Evolutionary conservation across 53 echinoderm and acorn worm genomes (phyloP), one percentile per base, ranked within the genome.

Genomic region (Astropecten irregularis): DNA sequence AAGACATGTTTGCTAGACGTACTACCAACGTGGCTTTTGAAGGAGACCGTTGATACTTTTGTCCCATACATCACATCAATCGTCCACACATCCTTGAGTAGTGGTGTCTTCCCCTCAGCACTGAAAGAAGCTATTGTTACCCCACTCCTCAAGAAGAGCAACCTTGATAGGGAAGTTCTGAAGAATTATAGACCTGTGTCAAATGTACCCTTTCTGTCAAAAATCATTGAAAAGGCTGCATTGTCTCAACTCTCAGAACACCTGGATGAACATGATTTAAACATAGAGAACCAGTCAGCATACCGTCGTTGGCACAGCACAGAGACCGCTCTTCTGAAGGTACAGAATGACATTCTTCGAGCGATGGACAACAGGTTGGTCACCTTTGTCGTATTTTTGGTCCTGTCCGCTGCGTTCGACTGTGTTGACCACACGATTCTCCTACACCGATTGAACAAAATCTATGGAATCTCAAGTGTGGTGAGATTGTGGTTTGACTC

Each of bases 1-100:
- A 69, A 69, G 28, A 46, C 69, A 15, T 69, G 69, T 30, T 44
- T n/a, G 15, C 69, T 85, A 21, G 86, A 86, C 50, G 22, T 56
- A 29, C 37, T 76, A 36, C 86, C 77, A 27, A 47, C 77, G 0
- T 86, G 77, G 86, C 40, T 86, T 1, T 26, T 66, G 0, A 86
- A 77, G 42, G 64, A 26, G 13, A 31, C 19, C 10, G 15, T 77
- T 25, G 23, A 63, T 40, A 49, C 52, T 56, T 10, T 77, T 16
- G 50, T 77, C 22, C 77, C 77, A 63, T 46, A 20, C 56, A 32
- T 77, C 21, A 28, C 29, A 16, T 35, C 76, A 2, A 62, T 76
- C 74, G 36, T 76, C 27, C 76, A 85, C 29, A 20, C 70, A 25
- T 76, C 76, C 37, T 40, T 76, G 25, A 56, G 56, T 22, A 21